These are phyloP conservation scores for Antitype chi DNA, from an alignment of 2,888 invertebrate species.

Conservation along the genomic window DNA sequence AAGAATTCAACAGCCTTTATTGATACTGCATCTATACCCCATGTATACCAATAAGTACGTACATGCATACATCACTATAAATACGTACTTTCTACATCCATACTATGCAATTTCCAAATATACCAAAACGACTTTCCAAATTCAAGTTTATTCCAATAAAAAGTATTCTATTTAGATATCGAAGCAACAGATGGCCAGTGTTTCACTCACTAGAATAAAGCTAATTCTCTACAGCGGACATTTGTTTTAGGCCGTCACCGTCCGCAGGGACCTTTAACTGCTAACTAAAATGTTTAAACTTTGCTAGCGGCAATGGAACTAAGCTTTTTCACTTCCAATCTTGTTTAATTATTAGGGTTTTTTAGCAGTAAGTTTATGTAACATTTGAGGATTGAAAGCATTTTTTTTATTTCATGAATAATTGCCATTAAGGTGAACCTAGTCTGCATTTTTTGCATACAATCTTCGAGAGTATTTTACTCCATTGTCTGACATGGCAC, in stretches of 20 bases:
- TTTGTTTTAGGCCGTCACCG: conserved; percentile 35
- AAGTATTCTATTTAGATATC: conserved; percentile 15
- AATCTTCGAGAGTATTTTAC: too few species aligned
- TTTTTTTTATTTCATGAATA: background rate
- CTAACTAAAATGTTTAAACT: conserved; percentile 35
- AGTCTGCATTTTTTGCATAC: too few species aligned
- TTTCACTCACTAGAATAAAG: conserved; percentile 34
- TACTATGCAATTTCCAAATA: background rate
- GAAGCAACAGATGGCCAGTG: conserved; percentile 51
- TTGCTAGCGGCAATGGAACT: conserved; percentile 9
- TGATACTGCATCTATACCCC: background rate
- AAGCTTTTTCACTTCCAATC: conserved; percentile 16
- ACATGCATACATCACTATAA: too few species aligned
- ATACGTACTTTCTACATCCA: too few species aligned
- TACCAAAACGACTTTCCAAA: background rate
- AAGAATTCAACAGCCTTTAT: background rate
- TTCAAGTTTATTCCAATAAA: background rate
- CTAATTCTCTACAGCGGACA: conserved; percentile 45
- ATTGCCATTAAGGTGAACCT: too few species aligned
- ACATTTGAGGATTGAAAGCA: background rate
- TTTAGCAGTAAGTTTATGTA: background rate
- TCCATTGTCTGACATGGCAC: too few species aligned
- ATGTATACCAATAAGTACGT: too few species aligned
- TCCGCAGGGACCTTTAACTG: conserved; percentile 36
- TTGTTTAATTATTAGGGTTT: background rate